These are phyloP conservation scores for Lithophane socia DNA, from an alignment of 2,888 invertebrate species.

Conservation along the genomic window DNA sequence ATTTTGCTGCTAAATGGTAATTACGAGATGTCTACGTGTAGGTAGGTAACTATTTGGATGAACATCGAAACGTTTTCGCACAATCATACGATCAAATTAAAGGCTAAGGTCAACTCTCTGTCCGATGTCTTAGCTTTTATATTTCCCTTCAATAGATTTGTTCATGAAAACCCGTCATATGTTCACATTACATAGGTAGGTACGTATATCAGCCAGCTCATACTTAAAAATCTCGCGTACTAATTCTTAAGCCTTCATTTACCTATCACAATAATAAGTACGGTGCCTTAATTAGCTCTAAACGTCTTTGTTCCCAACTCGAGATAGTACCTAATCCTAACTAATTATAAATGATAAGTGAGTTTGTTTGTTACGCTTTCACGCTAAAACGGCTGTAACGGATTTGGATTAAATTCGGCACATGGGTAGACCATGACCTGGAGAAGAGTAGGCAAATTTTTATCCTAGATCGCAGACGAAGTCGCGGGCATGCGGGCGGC, in stretches of 20 bases:
- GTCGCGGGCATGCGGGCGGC: no score
- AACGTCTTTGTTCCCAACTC: neutral
- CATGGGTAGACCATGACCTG: no score
- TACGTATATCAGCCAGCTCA: no score
- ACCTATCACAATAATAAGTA: neutral
- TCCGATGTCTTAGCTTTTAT: neutral
- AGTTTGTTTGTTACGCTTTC: no score
- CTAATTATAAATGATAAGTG: no score
- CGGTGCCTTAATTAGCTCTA: neutral
- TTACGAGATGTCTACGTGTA: neutral
- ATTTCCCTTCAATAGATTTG: neutral
- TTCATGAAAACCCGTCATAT: no score
- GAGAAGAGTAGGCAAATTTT: no score
- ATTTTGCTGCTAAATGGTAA: neutral
- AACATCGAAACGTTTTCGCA: neutral
- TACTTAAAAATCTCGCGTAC: neutral
- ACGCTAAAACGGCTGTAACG: no score
- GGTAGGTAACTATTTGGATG: neutral
- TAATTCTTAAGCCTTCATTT: neutral
- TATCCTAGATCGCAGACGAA: no score
- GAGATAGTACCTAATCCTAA: neutral
- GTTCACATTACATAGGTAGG: no score
- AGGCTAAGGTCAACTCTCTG: neutral
- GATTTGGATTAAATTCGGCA: no score
- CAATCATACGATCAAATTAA: neutral